Evolutionary conservation across 2,888 invertebrate species (phyloP).

Genomic region (Baccha elongata): DNA sequence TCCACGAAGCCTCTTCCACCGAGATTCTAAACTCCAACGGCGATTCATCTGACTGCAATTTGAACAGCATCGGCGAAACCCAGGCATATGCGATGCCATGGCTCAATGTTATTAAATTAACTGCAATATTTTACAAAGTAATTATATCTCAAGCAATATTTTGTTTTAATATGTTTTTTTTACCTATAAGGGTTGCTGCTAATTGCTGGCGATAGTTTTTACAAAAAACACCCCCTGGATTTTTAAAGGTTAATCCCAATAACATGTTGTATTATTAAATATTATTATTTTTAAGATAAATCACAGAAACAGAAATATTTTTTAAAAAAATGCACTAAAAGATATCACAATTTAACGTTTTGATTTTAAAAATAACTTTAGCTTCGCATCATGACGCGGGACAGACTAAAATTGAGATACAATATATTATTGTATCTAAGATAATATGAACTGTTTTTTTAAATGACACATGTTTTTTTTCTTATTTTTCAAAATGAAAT

Average conservation of each 20-base stretch:
- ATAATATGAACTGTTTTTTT: neutral
- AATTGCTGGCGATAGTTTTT: constrained; percentile 32
- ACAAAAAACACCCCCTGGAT: constrained; percentile 31
- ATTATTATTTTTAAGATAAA: constrained; percentile 9
- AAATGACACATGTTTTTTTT: constrained; percentile 6
- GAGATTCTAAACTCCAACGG: constrained; percentile 77
- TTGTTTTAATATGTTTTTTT: neutral
- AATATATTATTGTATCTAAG: constrained; percentile 16
- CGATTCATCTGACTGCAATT: constrained; percentile 76
- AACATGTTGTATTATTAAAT: constrained; percentile 13
- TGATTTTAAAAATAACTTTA: constrained; percentile 4
- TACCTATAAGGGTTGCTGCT: constrained; percentile 30
- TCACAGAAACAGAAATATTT: constrained; percentile 21
- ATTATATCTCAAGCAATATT: neutral
- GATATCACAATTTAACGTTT: constrained; percentile 15
- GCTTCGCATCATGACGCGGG: constrained; percentile 36
- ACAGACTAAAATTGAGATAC: constrained; percentile 25
- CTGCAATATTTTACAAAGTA: constrained; percentile 73
- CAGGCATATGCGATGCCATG: constrained; percentile 81
- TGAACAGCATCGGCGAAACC: constrained; percentile 79
- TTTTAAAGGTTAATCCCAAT: constrained; percentile 11
- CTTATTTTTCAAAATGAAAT: neutral
- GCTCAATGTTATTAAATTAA: constrained; percentile 79
- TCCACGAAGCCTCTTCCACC: constrained; percentile 80
- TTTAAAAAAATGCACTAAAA: constrained; percentile 15